Percentiles rank a stretch among this genome's conserved stretches.
Conservation (phyloP, 2,797 vertebrate genomes). For the Gobio occitaniae region DNA sequence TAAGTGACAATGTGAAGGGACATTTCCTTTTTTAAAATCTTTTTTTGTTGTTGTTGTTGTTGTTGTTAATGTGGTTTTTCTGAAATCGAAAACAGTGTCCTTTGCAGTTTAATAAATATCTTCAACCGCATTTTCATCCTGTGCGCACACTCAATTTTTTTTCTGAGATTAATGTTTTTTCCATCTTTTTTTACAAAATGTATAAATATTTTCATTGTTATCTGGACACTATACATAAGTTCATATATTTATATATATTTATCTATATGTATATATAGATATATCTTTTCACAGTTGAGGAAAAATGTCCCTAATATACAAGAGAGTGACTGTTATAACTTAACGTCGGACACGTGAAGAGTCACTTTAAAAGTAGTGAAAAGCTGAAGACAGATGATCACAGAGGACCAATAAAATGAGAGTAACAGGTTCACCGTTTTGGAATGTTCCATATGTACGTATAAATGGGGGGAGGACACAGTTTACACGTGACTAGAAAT, state of each 20-base stretch:
- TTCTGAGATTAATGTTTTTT: conserved; percentile 39
- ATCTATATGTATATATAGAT: conserved; percentile 80
- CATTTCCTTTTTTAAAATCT: conserved; percentile 83
- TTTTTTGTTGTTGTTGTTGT: conserved; percentile 67
- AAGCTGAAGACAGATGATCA: conserved; percentile 82
- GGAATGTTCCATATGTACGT: conserved; percentile 88
- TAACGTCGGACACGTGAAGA: conserved; percentile 77
- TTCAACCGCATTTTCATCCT: conserved; percentile 60
- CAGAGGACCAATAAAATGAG: conserved; percentile 82
- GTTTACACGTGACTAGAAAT: conserved; percentile 94
- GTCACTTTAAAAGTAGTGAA: conserved; percentile 82
- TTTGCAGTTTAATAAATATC: conserved; percentile 76
- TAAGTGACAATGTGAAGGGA: conserved; percentile 91
- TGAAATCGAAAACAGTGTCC: conserved; percentile 84
- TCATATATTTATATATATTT: conserved; percentile 83
- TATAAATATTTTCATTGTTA: conserved; percentile 86
- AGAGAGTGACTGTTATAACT: conserved; percentile 79
- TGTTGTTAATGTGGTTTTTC: conserved; percentile 69
- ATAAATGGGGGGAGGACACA: conserved; percentile 92
- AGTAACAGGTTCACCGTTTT: conserved; percentile 81
- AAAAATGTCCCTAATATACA: conserved; percentile 86
- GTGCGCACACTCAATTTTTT: conserved; percentile 67
- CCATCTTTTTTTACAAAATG: conserved; percentile 74
- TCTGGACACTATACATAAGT: conserved; percentile 85
- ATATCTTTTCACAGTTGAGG: conserved; percentile 84